These are phyloP conservation scores for Agonopterix arenella DNA, from an alignment of 2,888 invertebrate genomes.

Conservation along the genomic window DNA sequence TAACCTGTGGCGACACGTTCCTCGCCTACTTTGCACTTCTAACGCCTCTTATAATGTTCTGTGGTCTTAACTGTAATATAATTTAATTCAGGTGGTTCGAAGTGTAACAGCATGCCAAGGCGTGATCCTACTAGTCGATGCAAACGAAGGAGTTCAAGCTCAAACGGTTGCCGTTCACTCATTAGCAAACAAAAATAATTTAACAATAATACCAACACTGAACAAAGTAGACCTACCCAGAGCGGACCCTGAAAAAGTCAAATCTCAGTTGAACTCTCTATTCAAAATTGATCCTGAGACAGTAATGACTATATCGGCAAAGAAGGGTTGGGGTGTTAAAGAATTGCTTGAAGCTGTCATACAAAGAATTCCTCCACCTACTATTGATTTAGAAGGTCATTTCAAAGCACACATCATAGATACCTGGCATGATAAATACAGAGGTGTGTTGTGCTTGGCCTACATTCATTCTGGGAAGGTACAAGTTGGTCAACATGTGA, in stretches of 20 bases:
- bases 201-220: constrained; percentile 92
- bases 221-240: constrained; percentile 98
- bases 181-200: constrained; percentile 88
- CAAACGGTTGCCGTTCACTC: constrained; percentile 99
- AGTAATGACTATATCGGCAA: constrained; percentile 93
- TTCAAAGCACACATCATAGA: constrained; percentile 93
- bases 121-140: constrained; percentile 95
- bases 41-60: too few species aligned
- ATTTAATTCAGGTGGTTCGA: constrained; percentile 80
- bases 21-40: too few species aligned
- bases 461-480: constrained; percentile 87
- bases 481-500: constrained; percentile 84
- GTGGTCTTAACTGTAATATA: neutral
- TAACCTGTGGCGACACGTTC: too few species aligned
- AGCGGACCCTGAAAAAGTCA: constrained; percentile 90
- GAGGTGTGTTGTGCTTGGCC: constrained; percentile 87
- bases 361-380: constrained; percentile 85
- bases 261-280: constrained; percentile 85
- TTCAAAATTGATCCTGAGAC: constrained; percentile 87
- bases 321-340: constrained; percentile 90
- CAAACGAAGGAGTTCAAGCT: constrained; percentile 97
- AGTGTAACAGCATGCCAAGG: constrained; percentile 96
- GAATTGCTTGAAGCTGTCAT: constrained; percentile 87
- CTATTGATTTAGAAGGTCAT: constrained; percentile 72
- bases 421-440: constrained; percentile 94